phyloP scores from a whole-genome alignment of 30 jellyfish, hydroid and myxozoan species.

The Clytia hemisphaerica region DNA sequence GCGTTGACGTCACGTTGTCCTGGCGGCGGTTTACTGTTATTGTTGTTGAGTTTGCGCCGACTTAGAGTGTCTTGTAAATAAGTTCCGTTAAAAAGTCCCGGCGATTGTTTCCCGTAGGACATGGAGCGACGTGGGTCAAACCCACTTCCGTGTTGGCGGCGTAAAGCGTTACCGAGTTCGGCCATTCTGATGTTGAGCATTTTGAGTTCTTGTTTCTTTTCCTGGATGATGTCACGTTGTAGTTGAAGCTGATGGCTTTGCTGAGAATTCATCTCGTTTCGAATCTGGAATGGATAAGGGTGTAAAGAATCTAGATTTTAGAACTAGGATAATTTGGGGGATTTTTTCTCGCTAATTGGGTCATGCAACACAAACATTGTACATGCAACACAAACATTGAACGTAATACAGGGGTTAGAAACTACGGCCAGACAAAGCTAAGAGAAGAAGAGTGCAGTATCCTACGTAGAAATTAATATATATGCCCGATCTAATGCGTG shows the following conservation, averaged over 20 bases:
- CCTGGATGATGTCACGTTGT: slow-evolving; percentile 54
- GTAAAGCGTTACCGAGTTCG: slow-evolving; percentile 55
- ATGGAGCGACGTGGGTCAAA: slow-evolving; percentile 63
- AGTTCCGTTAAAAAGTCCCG: slow-evolving; percentile 17
- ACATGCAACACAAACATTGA: too few relatives aligned
- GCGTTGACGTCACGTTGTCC: slow-evolving; percentile 16
- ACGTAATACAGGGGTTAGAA: too few relatives aligned
- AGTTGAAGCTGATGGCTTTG: slow-evolving; percentile 62
- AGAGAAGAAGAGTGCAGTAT: too few relatives aligned
- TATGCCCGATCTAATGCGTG: too few relatives aligned
- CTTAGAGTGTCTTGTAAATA: slow-evolving; percentile 47
- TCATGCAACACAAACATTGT: too few relatives aligned
- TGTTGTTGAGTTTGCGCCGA: slow-evolving; percentile 5
- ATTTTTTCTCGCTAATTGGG: too few relatives aligned
- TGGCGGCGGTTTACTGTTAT: too few relatives aligned
- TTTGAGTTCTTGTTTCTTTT: slow-evolving; percentile 57
- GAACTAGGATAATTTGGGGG: too few relatives aligned
- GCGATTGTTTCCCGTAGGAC: slow-evolving; percentile 56
- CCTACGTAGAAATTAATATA: too few relatives aligned
- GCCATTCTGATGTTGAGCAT: slow-evolving; percentile 62
- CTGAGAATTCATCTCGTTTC: slow-evolving; percentile 77
- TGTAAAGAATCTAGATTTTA: too few relatives aligned
- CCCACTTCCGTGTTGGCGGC: slow-evolving; percentile 61
- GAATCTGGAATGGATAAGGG: slow-evolving; percentile 41
- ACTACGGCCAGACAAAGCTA: too few relatives aligned